Base-by-base conservation (phyloP, 2,797 vertebrate species). In the Paratrypauchen microcephalus region DNA sequence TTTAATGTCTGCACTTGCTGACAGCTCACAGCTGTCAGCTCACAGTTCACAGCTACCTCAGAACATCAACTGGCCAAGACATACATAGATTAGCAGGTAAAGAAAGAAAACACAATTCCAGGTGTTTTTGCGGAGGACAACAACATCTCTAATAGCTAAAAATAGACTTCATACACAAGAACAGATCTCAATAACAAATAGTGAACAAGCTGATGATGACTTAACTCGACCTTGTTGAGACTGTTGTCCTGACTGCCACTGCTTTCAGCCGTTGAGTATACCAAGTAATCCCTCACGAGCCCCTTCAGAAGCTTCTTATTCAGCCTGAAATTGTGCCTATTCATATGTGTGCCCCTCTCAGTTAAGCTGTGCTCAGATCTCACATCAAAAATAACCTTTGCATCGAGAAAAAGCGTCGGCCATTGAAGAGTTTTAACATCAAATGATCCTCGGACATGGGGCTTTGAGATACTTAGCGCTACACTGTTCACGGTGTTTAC, bases 361-460 rank as follows among this genome's bases (percentile, higher is more conserved):
- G 32, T 30, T 60, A 48, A 56, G 60, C 11, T 60, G 19, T n/a
- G 5, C 30, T 72, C 61, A 45, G 12, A 78, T 75, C 63, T 68
- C 18, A 54, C 69, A 59, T 81, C 60, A 63, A 68, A 55, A 64
- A 63, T 60, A 68, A 79, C 70, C 73, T 79, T 79, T 56, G 68
- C 28, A 3, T 81, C 72, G 48, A 64, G 30, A 71, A 74, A 47
- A 71, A 73, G 30, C 58, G 8, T 18, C 9, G 54, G 19, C 64
- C 7, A 4, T 47, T 68, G 68, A 62, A 72, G 66, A 69, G 67
- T 69, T 77, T 69, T 64, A 13, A 79, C 77, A 72, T 80, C 65
- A 75, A 82, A 77, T 71, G 60, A 74, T 45, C 58, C 32, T 77
- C 50, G 57, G 58, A 73, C 58, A 65, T 18, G 73, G 71, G 78